Percentiles rank a stretch among this genome's conserved stretches.
Evolutionary conservation across 2,888 invertebrate genomes (phyloP).

Genomic region (Ophion ventricosus): DNA sequence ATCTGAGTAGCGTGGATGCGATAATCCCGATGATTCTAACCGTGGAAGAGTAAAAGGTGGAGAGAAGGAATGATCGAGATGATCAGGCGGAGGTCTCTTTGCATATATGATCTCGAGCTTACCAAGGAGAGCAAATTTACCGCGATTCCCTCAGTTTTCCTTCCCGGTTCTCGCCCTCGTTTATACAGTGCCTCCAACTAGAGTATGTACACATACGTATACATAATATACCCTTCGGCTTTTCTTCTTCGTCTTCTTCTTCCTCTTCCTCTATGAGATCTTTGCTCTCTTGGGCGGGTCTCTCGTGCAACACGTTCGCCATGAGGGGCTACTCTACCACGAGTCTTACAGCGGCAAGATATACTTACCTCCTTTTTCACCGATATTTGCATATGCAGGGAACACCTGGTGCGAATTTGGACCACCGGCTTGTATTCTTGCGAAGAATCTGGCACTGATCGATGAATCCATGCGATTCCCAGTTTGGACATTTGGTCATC

Average conservation of each 20-base stretch:
- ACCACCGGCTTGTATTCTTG: background rate
- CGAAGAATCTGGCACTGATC: background rate
- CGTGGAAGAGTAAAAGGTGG: slow-evolving; percentile 42
- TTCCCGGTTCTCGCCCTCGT: slow-evolving; percentile 56
- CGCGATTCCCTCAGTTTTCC: slow-evolving; percentile 36
- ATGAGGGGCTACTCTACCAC: slow-evolving; percentile 48
- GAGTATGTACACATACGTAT: slow-evolving; percentile 21
- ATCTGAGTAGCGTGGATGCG: slow-evolving; percentile 70
- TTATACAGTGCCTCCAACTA: slow-evolving; percentile 38
- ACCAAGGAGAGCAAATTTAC: slow-evolving; percentile 24
- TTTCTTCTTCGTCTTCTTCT: slow-evolving; percentile 49
- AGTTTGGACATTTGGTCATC: too few species aligned
- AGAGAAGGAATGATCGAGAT: slow-evolving; percentile 48
- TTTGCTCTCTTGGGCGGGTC: slow-evolving; percentile 23
- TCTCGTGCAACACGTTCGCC: slow-evolving; percentile 64
- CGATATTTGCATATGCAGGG: background rate
- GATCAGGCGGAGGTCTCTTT: slow-evolving; percentile 50
- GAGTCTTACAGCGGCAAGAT: slow-evolving; percentile 29
- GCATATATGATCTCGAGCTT: slow-evolving; percentile 35
- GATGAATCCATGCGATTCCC: too few species aligned
- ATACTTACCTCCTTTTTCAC: slow-evolving; percentile 28
- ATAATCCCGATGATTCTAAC: slow-evolving; percentile 77
- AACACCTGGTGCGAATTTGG: slow-evolving; percentile 7
- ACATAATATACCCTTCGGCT: slow-evolving; percentile 47
- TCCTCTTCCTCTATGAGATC: slow-evolving; percentile 36